Evolutionary conservation across 1,140 invertebrate genomes (phyloP), one percentile per base, ranked within the genome.

Genomic region (Aphelenchoides avenae): DNA sequence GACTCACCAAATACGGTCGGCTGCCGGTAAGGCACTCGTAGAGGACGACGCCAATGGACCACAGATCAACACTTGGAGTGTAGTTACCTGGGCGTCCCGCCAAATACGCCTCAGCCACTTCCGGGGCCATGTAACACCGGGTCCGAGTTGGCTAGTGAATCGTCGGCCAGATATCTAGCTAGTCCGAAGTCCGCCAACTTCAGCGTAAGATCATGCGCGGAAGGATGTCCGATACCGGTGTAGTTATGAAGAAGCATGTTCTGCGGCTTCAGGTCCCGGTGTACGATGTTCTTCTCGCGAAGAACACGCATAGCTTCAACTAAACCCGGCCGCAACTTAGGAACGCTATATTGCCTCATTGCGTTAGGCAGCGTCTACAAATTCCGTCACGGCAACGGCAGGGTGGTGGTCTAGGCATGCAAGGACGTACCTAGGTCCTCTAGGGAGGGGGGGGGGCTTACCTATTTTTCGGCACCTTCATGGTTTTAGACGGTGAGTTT

Each of bases 51-150:
- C 94, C 94, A 60, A 99, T 83, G 61, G 91, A 95, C 93, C 93
- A 98, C 27, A 57, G 58, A 58, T 57, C 55, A 37, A 93, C 94
- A 81, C 97, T 98, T 13, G 91, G 91, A 81, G 95, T 90, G 78
- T 99, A 99, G n/a, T n/a, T n/a, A n/a, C n/a, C n/a, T n/a, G n/a
- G n/a, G n/a, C n/a, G n/a, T n/a, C n/a, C n/a, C n/a, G n/a, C n/a
- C 76, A 95, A 89, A 44, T 93, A 80, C 2, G 91, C 96, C 92
- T 98, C 97, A 66, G 98, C 96, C 30, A 98, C 94, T 84, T 99
- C 92, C 1, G 92, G 91, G 29, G 92, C 91, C 94, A 98, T 97
- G 73, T 98, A n/a, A n/a, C n/a, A n/a, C n/a, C n/a, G 98, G 92
- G 98, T 97, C 2, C 94, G 94, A 29, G 92, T 97, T 20, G 43